Base-by-base conservation (phyloP, 1,140 invertebrate species). In the Araneus ventricosus region DNA sequence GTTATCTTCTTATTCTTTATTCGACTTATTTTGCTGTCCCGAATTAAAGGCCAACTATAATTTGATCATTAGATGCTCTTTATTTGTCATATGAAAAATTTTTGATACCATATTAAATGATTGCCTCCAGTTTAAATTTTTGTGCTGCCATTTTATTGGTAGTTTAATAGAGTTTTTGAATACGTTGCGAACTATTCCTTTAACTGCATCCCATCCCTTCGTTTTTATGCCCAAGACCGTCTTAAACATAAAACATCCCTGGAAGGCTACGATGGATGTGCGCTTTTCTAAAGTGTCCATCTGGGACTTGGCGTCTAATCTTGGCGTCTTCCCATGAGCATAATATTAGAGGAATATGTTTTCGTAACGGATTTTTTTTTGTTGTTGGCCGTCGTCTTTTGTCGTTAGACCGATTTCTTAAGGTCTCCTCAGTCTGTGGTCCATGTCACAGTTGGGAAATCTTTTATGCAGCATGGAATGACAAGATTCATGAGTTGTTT, bases 331-430 rank as follows among this genome's bases (percentile, higher is more conserved):
- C 87, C 87, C 87, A 41, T 20, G 87, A 88, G 87, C 45, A 41
- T 41, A 88, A 88, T 88, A 63, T 88, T 39, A 41, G 87, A 88
- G 87, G 75, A 88, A 88, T 88, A 88, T 88, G 87, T 75, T 87
- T 85, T 10, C 6, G 7, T 45, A 85, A 37, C 39, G 10, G 45
- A 39, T 3, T 27, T 10, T 75, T 34, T 24, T 75, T 34, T 34
- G 67, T 34, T 34, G 67, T 52, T 52, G 45, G 45, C 10, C 1
- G 45, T 52, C 1, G 45, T 52, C 45, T 52, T 52, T 82, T 39
- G 34, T 82, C 22, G 24, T 24, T 34, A n/a, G 17, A 24, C 79
- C 79, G 34, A 10, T 82, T 37, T 82, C 79, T 82, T 27, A 67
- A 67, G n/a, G 5, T n/a, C 41, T 79, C 10, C 24, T 3, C 39